phyloP scores from a whole-genome alignment of 2,888 invertebrate genomes.

The Drosophila pseudotakahashii region DNA sequence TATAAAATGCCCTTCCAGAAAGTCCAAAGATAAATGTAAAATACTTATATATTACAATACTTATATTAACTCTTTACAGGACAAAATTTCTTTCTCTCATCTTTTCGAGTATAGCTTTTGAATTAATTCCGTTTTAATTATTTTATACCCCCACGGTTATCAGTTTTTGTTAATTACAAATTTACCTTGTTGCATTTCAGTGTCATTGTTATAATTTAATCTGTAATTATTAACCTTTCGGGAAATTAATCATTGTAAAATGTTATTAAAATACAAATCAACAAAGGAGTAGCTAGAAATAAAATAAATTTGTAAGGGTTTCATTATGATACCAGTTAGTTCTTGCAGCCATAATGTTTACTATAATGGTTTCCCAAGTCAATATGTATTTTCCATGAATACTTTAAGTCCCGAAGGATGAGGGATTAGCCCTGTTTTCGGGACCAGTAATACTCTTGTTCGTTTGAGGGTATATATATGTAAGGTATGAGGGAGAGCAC shows the following conservation, averaged over 20 bases:
- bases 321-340: neutral
- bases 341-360: neutral
- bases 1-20: conserved; percentile 17
- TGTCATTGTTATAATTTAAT: neutral
- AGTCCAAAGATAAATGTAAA: neutral
- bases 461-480: conserved; percentile 12
- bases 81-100: too few relatives aligned
- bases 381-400: neutral
- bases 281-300: too few relatives aligned
- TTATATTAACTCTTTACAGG: too few relatives aligned
- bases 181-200: neutral
- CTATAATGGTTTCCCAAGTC: conserved; percentile 3
- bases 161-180: neutral
- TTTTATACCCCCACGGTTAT: too few relatives aligned
- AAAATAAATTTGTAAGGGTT: too few relatives aligned
- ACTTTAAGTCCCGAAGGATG: conserved; percentile 2
- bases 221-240: neutral
- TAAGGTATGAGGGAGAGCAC: conserved; percentile 1
- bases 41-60: too few relatives aligned
- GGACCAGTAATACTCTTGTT: neutral
- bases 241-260: neutral
- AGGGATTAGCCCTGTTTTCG: conserved; percentile 20
- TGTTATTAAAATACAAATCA: too few relatives aligned
- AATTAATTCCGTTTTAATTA: too few relatives aligned
- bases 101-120: too few relatives aligned